Evolutionary conservation across 2,888 invertebrate species (phyloP), one percentile per base, ranked within the genome.

Genomic region (Zhengitettix transpicula): DNA sequence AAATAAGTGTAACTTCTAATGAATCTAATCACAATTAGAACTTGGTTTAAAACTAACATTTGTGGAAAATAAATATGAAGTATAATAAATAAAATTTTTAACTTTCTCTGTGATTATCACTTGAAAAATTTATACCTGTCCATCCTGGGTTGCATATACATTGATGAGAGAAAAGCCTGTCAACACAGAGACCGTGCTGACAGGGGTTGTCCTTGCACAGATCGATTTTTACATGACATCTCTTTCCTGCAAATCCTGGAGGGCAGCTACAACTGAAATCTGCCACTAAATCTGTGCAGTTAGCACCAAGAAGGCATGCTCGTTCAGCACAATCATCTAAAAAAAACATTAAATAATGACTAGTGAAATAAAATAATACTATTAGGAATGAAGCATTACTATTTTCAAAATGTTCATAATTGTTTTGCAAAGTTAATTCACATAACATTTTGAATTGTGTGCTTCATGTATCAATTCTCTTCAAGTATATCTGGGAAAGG

Each of bases 201-300:
- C 98, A 99, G 0, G 97, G 96, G 68, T 83, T 86, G 58, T 85
- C 85, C 1, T 84, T 80, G 71, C 99, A 99, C 2, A 97, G 78
- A 69, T 98, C 89, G 59, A 97, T 89, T 71, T 98, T 97, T 66
- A 88, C 86, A 67, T 98, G 92, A 69, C 99, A 99, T 47, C 96
- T 82, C 73, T 95, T 94, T 51, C 98, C 99, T 12, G 89, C 87
- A 70, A 96, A 99, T 47, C 98, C 98, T 51, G 88, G 81, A 9
- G 95, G 92, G 73, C 99, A 99, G 10, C 84, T 78, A 69, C 99
- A 99, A 65, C 81, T 85, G 72, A 96, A 99, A 72, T 97, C 97
- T 64, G 90, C 90, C 0, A 97, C 84, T 66, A 96, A 78, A 73
- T 98, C 98, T 0, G 94, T 93, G 71, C 97, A 97, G 66, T 89